These are phyloP conservation scores for Anguilla japonica DNA, from an alignment of 2,113 vertebrate species.

Conservation along the genomic window DNA sequence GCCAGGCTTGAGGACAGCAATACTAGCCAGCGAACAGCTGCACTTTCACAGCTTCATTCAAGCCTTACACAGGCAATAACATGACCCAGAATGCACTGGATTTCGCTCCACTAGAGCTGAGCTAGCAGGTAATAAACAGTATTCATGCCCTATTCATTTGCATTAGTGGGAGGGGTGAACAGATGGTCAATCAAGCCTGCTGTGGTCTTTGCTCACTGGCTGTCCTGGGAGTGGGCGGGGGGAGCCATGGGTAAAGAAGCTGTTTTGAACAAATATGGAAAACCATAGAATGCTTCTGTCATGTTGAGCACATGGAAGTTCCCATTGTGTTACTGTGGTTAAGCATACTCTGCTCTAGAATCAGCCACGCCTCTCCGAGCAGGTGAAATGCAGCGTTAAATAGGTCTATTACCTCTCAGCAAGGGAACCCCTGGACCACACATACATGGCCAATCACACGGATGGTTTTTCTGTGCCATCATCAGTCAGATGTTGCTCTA, in stretches of 20 bases:
- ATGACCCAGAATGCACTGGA: background rate
- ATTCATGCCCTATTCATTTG: background rate
- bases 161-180: background rate
- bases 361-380: background rate
- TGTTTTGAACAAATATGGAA: background rate
- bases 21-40: background rate
- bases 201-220: background rate
- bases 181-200: background rate
- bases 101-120: background rate
- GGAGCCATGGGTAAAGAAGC: background rate
- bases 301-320: background rate
- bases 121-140: background rate
- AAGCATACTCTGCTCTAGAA: background rate
- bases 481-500: too few relatives aligned
- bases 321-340: background rate
- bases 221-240: background rate
- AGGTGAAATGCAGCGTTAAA: background rate
- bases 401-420: too few relatives aligned
- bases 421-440: background rate
- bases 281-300: background rate
- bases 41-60: background rate
- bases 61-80: background rate
- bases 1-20: background rate
- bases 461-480: too few relatives aligned
- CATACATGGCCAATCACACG: too few relatives aligned